Percentiles rank a stretch among this genome's conserved stretches.
These are phyloP conservation scores for Manduca sexta DNA, from an alignment of 1,140 invertebrate genomes.

Conservation along the genomic window DNA sequence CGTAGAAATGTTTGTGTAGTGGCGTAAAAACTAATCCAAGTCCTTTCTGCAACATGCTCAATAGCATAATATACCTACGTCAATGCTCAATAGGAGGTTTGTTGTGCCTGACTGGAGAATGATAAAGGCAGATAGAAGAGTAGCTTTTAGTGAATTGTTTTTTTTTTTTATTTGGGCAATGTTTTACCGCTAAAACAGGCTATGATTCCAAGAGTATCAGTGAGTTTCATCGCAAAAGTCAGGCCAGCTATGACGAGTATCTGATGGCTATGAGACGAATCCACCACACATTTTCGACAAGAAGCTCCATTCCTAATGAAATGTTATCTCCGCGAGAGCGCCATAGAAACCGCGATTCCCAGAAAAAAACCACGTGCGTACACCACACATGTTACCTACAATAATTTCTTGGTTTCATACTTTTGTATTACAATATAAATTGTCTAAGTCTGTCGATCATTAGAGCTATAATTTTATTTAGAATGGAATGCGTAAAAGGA, in stretches of 20 bases:
- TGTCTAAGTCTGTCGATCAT: too few species aligned
- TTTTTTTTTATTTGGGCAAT: too few species aligned
- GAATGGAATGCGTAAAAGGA: conserved; percentile 10
- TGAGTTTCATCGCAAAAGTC: not conserved
- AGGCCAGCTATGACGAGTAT: conserved; percentile 28
- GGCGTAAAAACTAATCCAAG: too few species aligned
- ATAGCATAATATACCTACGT: too few species aligned
- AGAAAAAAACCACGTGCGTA: conserved; percentile 15
- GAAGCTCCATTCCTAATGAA: conserved; percentile 1
- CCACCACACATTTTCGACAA: conserved; percentile 14
- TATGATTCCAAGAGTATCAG: not conserved
- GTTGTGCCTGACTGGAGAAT: too few species aligned
- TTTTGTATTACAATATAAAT: not conserved
- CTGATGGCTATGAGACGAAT: conserved; percentile 30
- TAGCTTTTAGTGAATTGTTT: too few species aligned
- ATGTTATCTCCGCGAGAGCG: conserved; percentile 26
- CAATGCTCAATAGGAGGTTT: too few species aligned
- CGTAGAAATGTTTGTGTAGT: too few species aligned
- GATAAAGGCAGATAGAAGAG: too few species aligned
- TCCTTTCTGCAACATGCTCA: too few species aligned
- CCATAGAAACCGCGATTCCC: conserved; percentile 12
- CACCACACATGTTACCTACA: too few species aligned
- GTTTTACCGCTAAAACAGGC: too few species aligned
- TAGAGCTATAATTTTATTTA: not conserved
- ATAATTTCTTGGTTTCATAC: not conserved